Evolutionary conservation across 2,888 invertebrate genomes (phyloP), one percentile per base, ranked within the genome.

Genomic region (Synergus umbraculus): DNA sequence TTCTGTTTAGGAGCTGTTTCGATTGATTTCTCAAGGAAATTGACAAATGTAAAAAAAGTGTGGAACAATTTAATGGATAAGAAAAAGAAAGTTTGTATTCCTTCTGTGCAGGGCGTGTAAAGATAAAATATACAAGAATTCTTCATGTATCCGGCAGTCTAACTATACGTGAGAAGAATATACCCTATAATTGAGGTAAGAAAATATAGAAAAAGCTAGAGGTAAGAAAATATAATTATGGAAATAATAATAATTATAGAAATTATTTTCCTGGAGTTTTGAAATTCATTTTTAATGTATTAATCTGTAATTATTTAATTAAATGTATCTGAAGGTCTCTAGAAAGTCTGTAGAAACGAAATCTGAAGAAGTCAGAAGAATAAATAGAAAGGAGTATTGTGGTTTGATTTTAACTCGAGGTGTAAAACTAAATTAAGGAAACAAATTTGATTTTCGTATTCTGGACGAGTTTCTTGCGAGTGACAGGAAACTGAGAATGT

Each of bases 81-180:
- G 44, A 67, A 13, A 46, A 44, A 29, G 15, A 69, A 69, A 29
- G 67, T 69, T 69, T 46, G 7, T 15, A 22, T 29, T 18, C 13
- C 43, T 46, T 29, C 13, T 22, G 29, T 69, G 22, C 46, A 69
- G 46, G n/a, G 44, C 67, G 46, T 46, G 67, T 69, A 46, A 29
- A 46, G 46, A 43, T 69, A 44, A 69, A 18, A 44, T 46, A 69
- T 44, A 77, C 64, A 49, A 77, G 79, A 79, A 80, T 83, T 83
- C 78, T 49, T 69, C 63, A 77, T 78, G 83, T 87, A 85, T 86
- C 86, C 86, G 83, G 83, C 84, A 86, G 85, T 85, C 83, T 78
- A 82, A 82, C 77, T 29, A 29, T 86, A 87, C 87, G 87, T 86
- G 86, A 84, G 82, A 73, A 78, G 86, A 86, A 86, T 87, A 22